Evolutionary conservation across 2,888 invertebrate species (phyloP).

Genomic region (Calephelis perditalis): DNA sequence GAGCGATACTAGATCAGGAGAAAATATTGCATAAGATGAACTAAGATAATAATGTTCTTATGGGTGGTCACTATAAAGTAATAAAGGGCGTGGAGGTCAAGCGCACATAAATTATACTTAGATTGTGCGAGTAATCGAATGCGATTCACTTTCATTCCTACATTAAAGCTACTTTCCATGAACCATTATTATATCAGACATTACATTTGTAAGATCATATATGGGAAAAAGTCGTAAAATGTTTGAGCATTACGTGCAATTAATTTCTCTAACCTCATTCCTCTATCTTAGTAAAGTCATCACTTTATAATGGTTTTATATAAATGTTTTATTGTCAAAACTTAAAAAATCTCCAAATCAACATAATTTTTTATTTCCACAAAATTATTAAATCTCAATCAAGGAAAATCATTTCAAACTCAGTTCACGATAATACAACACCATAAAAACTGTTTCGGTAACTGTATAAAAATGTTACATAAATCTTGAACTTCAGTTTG

Average conservation of each 20-base stretch:
- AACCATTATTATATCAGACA: background rate
- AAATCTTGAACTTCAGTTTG: no score
- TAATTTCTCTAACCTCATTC: conserved; percentile 3
- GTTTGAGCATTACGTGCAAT: background rate
- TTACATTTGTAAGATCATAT: background rate
- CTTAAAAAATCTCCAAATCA: no score
- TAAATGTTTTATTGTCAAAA: no score
- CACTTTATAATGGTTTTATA: no score
- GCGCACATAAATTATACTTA: conserved; percentile 29
- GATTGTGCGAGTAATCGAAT: conserved; percentile 27
- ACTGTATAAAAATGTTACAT: no score
- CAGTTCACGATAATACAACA: no score
- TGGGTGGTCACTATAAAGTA: conserved; percentile 38
- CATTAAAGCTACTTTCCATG: conserved; percentile 9
- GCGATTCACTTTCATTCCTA: conserved; percentile 13
- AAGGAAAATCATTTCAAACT: no score
- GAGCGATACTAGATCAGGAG: conserved; percentile 58
- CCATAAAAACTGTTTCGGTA: no score
- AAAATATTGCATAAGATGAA: conserved; percentile 62
- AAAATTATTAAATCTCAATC: no score
- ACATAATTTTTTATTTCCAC: no score
- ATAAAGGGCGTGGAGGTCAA: conserved; percentile 37
- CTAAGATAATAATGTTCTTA: conserved; percentile 43
- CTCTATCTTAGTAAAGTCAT: background rate
- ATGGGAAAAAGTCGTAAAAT: conserved; percentile 3